phyloP scores from a whole-genome alignment of 2,113 vertebrate species.

The Gila orcuttii region DNA sequence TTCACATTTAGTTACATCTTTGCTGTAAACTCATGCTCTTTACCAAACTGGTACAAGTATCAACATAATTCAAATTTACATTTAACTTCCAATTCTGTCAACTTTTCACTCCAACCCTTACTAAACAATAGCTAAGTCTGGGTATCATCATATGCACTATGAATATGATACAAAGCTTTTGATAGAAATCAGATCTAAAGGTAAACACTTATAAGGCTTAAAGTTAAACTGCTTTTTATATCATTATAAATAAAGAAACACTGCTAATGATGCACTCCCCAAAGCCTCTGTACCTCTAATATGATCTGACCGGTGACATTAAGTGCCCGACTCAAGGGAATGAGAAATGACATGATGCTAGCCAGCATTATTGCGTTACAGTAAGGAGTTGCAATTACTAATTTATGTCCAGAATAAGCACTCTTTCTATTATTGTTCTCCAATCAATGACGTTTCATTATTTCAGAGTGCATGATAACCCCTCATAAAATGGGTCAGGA shows the following conservation, averaged over 20 bases:
- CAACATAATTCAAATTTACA: background rate
- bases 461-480: slow-evolving; percentile 65
- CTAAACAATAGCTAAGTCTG: background rate
- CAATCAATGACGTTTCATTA: slow-evolving; percentile 60
- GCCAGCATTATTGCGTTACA: slow-evolving; percentile 35
- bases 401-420: slow-evolving; percentile 22
- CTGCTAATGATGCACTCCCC: background rate
- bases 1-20: background rate
- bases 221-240: background rate
- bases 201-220: background rate
- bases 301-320: slow-evolving; percentile 11
- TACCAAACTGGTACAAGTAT: background rate
- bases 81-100: background rate
- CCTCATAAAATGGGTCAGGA: slow-evolving; percentile 61
- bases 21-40: background rate
- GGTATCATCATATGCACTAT: background rate
- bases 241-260: slow-evolving; percentile 4
- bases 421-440: background rate
- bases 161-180: background rate
- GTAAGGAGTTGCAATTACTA: slow-evolving; percentile 37
- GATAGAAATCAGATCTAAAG: background rate
- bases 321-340: background rate
- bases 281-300: background rate
- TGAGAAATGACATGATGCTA: background rate
- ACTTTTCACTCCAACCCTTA: background rate